phyloP scores from a whole-genome alignment of 2,113 vertebrate genomes.

The Anoura caudifer region DNA sequence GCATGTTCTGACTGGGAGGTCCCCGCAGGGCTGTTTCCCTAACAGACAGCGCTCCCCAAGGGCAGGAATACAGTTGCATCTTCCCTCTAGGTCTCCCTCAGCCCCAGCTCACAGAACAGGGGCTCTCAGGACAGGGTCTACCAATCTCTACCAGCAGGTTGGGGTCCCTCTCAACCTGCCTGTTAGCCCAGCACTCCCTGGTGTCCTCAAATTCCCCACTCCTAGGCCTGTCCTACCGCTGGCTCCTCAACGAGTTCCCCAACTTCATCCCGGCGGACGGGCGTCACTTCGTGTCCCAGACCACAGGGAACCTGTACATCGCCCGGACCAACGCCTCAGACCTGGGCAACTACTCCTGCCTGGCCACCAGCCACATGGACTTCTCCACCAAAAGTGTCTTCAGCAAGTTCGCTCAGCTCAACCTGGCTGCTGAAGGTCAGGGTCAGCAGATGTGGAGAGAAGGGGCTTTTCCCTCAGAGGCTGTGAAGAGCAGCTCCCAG shows the following conservation, averaged over 20 bases:
- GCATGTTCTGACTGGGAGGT: not conserved
- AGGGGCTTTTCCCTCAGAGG: not conserved
- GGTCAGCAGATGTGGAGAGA: fast-evolving
- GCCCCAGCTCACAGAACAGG: fast-evolving
- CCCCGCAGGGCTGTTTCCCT: not conserved
- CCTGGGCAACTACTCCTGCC: conserved; percentile 93
- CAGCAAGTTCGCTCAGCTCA: conserved; percentile 92
- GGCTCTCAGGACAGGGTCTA: not conserved
- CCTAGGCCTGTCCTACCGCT: conserved; percentile 93
- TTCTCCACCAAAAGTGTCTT: conserved; percentile 97
- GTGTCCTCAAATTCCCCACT: not conserved
- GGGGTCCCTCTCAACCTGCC: not conserved
- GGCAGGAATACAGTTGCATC: fast-evolving
- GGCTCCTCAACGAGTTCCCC: conserved; percentile 96
- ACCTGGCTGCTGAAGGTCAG: conserved; percentile 89
- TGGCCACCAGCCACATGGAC: conserved; percentile 94
- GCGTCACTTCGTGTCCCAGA: conserved; percentile 94
- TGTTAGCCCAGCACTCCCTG: not conserved
- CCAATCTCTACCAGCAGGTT: not conserved
- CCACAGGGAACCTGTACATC: conserved; percentile 95
- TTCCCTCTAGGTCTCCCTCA: not conserved
- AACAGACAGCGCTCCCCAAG: not conserved
- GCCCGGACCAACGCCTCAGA: conserved; percentile 90
- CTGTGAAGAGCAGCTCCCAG: not conserved
- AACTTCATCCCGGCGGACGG: conserved; percentile 89